These are phyloP conservation scores for Molossus molossus DNA, from an alignment of 2,797 vertebrate species.

Conservation along the genomic window DNA sequence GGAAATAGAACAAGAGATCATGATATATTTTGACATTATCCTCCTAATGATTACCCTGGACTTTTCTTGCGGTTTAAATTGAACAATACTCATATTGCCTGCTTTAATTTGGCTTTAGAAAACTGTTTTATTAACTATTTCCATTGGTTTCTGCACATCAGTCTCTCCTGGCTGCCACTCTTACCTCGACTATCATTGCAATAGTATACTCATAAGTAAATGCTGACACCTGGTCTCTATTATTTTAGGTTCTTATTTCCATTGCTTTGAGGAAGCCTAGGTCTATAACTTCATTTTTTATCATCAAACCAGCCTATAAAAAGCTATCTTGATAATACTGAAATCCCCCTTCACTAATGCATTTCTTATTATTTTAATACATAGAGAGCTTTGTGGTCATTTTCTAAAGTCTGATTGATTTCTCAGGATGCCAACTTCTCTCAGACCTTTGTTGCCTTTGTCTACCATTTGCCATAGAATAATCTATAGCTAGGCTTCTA, in stretches of 20 bases:
- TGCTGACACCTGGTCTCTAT: background rate
- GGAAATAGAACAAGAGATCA: background rate
- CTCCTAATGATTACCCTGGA: background rate
- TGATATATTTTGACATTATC: background rate
- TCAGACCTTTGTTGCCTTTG: background rate
- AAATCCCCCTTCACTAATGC: background rate
- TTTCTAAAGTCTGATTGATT: conserved; percentile 15
- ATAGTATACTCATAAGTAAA: background rate
- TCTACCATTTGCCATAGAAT: background rate
- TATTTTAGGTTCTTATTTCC: background rate
- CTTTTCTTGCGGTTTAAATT: background rate
- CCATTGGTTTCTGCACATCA: background rate
- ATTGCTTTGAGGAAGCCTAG: background rate
- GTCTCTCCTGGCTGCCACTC: background rate
- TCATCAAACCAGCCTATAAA: background rate
- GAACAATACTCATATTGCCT: background rate
- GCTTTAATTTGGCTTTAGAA: conserved; percentile 29
- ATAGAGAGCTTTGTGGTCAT: background rate
- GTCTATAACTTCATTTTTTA: background rate
- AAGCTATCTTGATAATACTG: background rate
- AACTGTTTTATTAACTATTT: background rate
- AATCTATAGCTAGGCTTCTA: background rate
- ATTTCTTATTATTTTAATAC: conserved; percentile 27
- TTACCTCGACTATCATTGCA: background rate
- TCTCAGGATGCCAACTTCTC: background rate